Conservation (phyloP, 2,888 invertebrate species). For the Prosapia bicincta region DNA sequence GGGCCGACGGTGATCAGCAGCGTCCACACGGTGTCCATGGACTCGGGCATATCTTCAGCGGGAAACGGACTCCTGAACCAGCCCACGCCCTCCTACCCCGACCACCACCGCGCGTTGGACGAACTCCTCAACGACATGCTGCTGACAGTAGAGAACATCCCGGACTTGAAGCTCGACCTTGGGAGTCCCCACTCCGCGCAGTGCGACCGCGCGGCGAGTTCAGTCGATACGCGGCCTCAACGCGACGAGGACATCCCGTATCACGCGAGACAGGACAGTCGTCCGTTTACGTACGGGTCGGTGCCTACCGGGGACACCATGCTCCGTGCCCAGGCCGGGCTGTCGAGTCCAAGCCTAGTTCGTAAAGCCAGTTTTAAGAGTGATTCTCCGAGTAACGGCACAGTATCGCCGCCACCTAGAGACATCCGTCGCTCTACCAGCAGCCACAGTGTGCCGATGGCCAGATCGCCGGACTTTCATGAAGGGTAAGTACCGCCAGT, state of each 20-base stretch:
- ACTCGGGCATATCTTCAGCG: constrained; percentile 80
- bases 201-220: constrained; percentile 17
- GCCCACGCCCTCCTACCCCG: constrained; percentile 47
- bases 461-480: constrained; percentile 49
- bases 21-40: constrained; percentile 83
- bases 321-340: constrained; percentile 62
- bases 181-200: constrained; percentile 16
- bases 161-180: constrained; percentile 46
- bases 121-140: constrained; percentile 82
- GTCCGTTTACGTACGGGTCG: constrained; percentile 85
- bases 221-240: constrained; percentile 20
- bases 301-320: constrained; percentile 54
- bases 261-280: constrained; percentile 85
- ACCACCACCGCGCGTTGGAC: constrained; percentile 70
- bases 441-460: constrained; percentile 37
- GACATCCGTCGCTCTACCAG: constrained; percentile 26
- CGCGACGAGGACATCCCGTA: constrained; percentile 67
- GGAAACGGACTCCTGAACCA: constrained; percentile 57
- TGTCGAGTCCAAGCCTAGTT: constrained; percentile 80
- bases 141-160: constrained; percentile 81
- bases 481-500: constrained; percentile 48
- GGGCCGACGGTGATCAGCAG: constrained; percentile 56
- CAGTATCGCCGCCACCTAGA: constrained; percentile 6
- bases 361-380: constrained; percentile 58
- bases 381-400: background rate